Evolutionary conservation across 2,888 invertebrate genomes (phyloP), one percentile per base, ranked within the genome.

Genomic region (Plagodis dolabraria): DNA sequence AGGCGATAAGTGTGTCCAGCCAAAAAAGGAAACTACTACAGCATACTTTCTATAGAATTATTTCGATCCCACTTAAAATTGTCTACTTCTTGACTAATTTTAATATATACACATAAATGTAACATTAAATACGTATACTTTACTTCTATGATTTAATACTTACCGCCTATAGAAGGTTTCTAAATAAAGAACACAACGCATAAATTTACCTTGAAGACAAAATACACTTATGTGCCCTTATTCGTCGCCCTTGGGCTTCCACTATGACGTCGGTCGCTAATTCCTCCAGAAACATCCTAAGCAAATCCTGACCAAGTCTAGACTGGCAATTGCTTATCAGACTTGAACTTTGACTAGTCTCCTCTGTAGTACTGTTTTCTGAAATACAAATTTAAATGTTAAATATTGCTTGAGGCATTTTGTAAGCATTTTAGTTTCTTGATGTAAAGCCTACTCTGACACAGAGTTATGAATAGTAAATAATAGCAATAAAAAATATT

Each of bases 151-250:
- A n/a, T n/a, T n/a, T n/a, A n/a, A n/a, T n/a, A n/a, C n/a, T n/a
- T n/a, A n/a, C n/a, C n/a, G n/a, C n/a, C n/a, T n/a, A n/a, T n/a
- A n/a, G n/a, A n/a, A n/a, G n/a, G n/a, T n/a, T n/a, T n/a, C n/a
- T 22, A 22, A 22, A 22, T 22, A 22, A 22, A 22, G 22, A 22
- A 22, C 22, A 22, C 22, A 2, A 22, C 22, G 22, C 22, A 22
- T 22, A 22, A 33, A 9, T n/a, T 35, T 9, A 12, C 92, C 93
- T 94, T 10, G 98, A 98, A 53, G 97, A 96, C 63, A 99, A 89
- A 75, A 99, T 97, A 83, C 98, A 98, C 86, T 97, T 97, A 82
- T 98, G 98, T 0, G 98, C 98, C 79, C 96, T 96, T 51, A 98
- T 95, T 52, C 96, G 94, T 51, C 96, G 94, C 0, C 97, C 97